Conservation (phyloP, 2,113 vertebrate species). For the Pica pica region DNA sequence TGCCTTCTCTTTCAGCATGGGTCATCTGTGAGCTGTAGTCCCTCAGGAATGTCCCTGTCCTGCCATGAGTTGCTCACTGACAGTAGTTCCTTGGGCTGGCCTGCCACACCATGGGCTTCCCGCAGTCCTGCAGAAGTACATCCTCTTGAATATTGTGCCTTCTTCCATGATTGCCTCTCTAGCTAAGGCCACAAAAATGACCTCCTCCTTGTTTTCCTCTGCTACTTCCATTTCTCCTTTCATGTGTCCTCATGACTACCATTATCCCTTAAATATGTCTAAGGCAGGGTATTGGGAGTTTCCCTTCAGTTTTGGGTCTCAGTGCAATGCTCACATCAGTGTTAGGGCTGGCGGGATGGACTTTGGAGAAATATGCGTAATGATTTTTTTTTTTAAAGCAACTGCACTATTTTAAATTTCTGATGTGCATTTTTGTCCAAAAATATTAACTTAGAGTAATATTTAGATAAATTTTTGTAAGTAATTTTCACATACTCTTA, state of each 20-base stretch:
- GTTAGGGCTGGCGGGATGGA: background rate
- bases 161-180: background rate
- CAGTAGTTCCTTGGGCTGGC: background rate
- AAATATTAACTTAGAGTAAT: background rate
- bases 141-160: background rate
- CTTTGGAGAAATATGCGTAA: background rate
- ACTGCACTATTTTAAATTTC: background rate
- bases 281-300: background rate
- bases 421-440: background rate
- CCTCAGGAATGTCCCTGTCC: background rate
- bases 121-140: background rate
- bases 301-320: background rate
- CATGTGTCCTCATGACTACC: background rate
- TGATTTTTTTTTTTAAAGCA: background rate
- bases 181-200: background rate
- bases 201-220: background rate
- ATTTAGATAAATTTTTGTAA: background rate
- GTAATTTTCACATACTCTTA: background rate
- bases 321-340: background rate
- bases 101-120: background rate
- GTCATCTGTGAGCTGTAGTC: background rate
- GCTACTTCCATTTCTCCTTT: background rate
- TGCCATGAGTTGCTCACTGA: background rate
- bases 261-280: background rate
- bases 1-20: background rate